A percentile compares a stretch with the other conserved stretches of the same genome.
These are phyloP conservation scores for Tipula lateralis DNA, from an alignment of 2,888 invertebrate species.

Conservation along the genomic window DNA sequence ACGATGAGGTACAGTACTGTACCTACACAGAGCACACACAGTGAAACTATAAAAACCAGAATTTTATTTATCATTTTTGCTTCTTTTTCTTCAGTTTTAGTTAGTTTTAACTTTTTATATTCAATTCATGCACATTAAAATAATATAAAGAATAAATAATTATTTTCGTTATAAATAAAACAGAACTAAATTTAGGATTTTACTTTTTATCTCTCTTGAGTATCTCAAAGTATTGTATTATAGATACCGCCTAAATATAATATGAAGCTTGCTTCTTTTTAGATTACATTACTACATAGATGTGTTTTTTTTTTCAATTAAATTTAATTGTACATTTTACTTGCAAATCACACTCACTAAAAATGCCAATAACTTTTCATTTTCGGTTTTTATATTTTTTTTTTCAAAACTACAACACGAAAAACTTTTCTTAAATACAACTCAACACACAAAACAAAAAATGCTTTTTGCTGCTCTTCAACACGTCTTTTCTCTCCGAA, in stretches of 20 bases:
- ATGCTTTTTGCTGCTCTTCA: slow-evolving; percentile 19
- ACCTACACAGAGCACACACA: neutral
- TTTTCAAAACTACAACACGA: slow-evolving; percentile 20
- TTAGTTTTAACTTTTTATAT: neutral
- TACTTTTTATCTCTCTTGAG: neutral
- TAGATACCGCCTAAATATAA: neutral
- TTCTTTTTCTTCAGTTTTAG: neutral
- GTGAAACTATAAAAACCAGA: neutral
- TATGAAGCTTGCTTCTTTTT: neutral
- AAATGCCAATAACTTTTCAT: slow-evolving; percentile 24
- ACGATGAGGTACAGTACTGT: neutral
- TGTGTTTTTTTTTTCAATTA: neutral
- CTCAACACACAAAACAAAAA: neutral
- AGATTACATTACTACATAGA: neutral
- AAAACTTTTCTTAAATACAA: neutral
- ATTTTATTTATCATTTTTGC: neutral
- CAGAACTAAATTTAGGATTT: neutral
- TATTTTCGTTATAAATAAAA: neutral
- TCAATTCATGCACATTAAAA: slow-evolving; percentile 24
- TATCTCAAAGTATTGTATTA: neutral
- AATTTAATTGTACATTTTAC: neutral
- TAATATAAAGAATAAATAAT: slow-evolving; percentile 19
- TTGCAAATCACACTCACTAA: slow-evolving; percentile 5
- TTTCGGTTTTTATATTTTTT: neutral
- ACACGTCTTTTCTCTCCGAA: neutral